Conservation (phyloP, 2,888 invertebrate species). For the Trichopria drosophilae region DNA sequence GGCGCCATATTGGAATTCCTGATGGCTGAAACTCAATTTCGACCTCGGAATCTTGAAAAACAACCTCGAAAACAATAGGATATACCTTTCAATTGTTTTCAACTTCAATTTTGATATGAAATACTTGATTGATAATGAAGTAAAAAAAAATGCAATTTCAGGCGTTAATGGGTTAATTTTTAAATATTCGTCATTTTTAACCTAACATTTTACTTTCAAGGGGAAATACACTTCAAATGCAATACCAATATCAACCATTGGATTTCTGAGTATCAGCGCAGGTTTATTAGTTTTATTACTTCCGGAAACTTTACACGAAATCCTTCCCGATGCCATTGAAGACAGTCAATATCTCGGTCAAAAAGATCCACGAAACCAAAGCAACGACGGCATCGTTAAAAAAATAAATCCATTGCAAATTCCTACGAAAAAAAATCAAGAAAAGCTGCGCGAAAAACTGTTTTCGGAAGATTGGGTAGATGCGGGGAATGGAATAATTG, state of each 20-base stretch:
- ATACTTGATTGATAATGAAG: too few species aligned
- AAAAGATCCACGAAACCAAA: constrained; percentile 17
- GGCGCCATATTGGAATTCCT: too few species aligned
- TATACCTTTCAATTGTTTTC: too few species aligned
- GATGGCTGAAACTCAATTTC: too few species aligned
- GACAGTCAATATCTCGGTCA: constrained; percentile 35
- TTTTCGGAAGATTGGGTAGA: constrained; percentile 54
- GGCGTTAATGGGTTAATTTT: neutral
- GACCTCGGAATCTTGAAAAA: too few species aligned
- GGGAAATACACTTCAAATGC: neutral
- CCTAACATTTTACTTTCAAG: neutral
- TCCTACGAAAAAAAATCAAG: constrained; percentile 36
- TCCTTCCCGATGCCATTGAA: constrained; percentile 45
- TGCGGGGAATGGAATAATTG: constrained; percentile 52
- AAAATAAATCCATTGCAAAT: constrained; percentile 30
- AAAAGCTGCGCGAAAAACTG: constrained; percentile 47
- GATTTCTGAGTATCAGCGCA: constrained; percentile 42
- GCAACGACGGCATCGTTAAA: constrained; percentile 25
- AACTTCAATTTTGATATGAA: too few species aligned
- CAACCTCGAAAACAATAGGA: too few species aligned
- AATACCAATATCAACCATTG: constrained; percentile 23
- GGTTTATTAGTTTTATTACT: constrained; percentile 41
- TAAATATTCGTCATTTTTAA: neutral
- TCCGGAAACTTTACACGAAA: constrained; percentile 44
- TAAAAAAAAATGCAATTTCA: constrained; percentile 5